Base-by-base conservation (phyloP, 2,888 invertebrate species). In the Keiferia lycopersicella region DNA sequence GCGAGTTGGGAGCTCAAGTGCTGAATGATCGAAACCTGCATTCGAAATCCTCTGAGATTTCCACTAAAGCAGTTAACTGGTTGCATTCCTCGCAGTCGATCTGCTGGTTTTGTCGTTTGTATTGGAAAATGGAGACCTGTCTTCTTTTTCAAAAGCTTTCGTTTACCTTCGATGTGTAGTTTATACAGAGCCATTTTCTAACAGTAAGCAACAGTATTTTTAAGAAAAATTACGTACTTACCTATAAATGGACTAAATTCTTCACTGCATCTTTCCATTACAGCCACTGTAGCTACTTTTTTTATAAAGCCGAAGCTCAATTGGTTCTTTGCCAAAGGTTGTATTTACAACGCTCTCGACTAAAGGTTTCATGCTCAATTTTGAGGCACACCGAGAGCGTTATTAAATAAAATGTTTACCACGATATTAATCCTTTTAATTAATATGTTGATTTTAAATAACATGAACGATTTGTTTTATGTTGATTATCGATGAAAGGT, bases 301-400 rank as follows among this genome's bases (percentile, higher is more conserved):
- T 45, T 45, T 45, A 16, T 45, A 45, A 45, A 45, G 16, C 16
- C 45, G 45, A 51, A 45, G 45, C 45, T 45, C 56, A 30, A 56
- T 56, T 56, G 56, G 26, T 18, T 30, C 56, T 8, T 22, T 30
- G 30, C 56, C 66, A 67, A 68, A 51, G 67, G 67, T 30, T 66
- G 62, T 72, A 70, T 76, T 73, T 71, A 67, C 68, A 69, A 70
- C 71, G 68, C 70, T 72, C 70, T 68, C 66, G 57, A 50, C n/a
- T 61, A 56, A 56, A 56, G 56, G 38, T 39, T 45, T 14, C 60
- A 11, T 22, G 20, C 26, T 60, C 18, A 12, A 60, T 22, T 26
- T 45, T 10, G n/a, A 12, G 22, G 11, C 60, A 60, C 45, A 60
- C 45, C 26, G 6, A 41, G 41, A 59, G 51, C 10, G 2, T 51